phyloP scores from a whole-genome alignment of 2,888 invertebrate species.

The Adela reaumurella region DNA sequence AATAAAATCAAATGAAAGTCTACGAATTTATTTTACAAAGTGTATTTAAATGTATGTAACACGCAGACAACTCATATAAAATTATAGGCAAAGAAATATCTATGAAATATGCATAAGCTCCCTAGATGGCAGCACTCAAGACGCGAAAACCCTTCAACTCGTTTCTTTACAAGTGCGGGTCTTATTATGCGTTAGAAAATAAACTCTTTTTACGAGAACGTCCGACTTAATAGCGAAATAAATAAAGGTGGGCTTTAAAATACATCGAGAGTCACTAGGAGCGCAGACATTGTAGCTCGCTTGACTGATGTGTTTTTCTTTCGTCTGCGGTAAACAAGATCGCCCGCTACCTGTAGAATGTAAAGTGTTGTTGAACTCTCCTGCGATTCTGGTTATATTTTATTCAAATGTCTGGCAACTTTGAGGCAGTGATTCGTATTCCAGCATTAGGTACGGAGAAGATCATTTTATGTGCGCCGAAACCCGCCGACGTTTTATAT shows the following conservation, averaged over 20 bases:
- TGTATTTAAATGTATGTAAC: too few relatives aligned
- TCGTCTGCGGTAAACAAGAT: not conserved
- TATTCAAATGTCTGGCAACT: not conserved
- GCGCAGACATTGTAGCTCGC: not conserved
- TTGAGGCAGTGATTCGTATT: too few relatives aligned
- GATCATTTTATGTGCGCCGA: too few relatives aligned
- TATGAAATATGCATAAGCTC: too few relatives aligned
- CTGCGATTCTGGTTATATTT: not conserved
- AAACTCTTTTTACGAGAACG: slow-evolving; percentile 31
- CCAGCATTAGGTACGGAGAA: too few relatives aligned
- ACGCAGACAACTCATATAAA: too few relatives aligned
- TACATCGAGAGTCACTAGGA: not conserved
- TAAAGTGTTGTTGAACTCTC: not conserved
- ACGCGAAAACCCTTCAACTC: too few relatives aligned
- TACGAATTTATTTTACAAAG: too few relatives aligned
- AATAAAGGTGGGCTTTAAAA: not conserved
- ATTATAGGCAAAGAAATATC: too few relatives aligned
- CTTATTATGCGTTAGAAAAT: slow-evolving; percentile 32
- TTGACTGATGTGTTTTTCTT: not conserved
- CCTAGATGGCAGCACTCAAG: too few relatives aligned
- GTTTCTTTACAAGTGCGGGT: not conserved
- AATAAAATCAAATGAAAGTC: too few relatives aligned
- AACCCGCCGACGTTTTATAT: too few relatives aligned
- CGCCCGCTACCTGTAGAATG: not conserved
- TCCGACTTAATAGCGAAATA: slow-evolving; percentile 4